phyloP scores from a whole-genome alignment of 1,140 invertebrate species.

The Micrasema longulum region DNA sequence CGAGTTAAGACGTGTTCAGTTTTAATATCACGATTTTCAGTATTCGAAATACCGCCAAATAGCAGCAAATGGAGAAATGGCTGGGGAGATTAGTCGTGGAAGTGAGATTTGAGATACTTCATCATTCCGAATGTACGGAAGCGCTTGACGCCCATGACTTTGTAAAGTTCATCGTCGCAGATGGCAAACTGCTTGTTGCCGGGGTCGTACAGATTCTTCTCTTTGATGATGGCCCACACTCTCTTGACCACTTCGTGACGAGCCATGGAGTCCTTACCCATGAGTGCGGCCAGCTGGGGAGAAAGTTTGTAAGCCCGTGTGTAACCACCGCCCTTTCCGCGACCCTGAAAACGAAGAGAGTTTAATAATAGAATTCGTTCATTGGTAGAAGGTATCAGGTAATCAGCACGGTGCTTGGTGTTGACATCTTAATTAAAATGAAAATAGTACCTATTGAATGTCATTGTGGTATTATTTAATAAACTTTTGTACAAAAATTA shows the following conservation, averaged over 20 bases:
- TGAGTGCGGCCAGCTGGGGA: constrained; percentile 84
- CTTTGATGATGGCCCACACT: constrained; percentile 93
- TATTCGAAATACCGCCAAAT: neutral
- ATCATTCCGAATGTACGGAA: constrained; percentile 96
- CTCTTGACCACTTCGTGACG: constrained; percentile 94
- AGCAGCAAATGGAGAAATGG: no score
- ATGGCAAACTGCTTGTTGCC: constrained; percentile 95
- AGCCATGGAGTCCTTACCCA: constrained; percentile 87
- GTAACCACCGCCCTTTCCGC: constrained; percentile 80
- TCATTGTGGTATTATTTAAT: no score
- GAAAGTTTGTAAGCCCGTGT: constrained; percentile 86
- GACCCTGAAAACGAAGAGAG: constrained; percentile 58
- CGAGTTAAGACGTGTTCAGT: no score
- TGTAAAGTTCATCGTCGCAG: constrained; percentile 90
- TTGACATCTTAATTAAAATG: no score
- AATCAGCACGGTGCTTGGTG: no score
- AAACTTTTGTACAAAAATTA: no score
- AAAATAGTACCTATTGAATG: no score
- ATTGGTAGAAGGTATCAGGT: no score
- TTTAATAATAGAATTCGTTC: no score
- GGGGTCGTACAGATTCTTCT: constrained; percentile 91
- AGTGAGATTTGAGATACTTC: constrained; percentile 93
- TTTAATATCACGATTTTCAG: no score
- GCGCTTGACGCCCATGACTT: constrained; percentile 89
- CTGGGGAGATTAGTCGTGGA: constrained; percentile 73